Percentiles rank a stretch among this genome's conserved stretches.
phyloP scores from a whole-genome alignment of 2,888 invertebrate genomes.

The Podabrus alpinus region DNA sequence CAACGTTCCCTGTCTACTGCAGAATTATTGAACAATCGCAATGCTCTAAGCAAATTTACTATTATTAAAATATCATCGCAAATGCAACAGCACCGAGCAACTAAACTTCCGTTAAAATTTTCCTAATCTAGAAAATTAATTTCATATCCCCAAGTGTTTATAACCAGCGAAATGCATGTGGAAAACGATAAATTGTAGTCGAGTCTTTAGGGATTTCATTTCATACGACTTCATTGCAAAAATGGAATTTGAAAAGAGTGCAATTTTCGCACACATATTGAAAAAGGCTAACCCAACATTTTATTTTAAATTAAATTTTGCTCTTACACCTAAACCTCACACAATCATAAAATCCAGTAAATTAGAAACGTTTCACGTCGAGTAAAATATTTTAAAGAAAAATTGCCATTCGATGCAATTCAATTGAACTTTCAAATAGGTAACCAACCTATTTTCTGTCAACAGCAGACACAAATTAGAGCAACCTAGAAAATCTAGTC shows the following conservation, averaged over 20 bases:
- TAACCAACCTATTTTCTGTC: constrained; percentile 43
- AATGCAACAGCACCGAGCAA: constrained; percentile 6
- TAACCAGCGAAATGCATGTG: neutral
- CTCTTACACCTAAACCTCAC: neutral
- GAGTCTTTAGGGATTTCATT: constrained; percentile 9
- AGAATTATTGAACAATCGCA: constrained; percentile 34
- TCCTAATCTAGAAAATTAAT: constrained; percentile 38
- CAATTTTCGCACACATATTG: neutral
- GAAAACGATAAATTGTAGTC: neutral
- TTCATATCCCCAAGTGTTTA: constrained; percentile 9
- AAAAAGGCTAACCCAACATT: neutral
- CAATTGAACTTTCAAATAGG: constrained; percentile 28
- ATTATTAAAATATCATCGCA: constrained; percentile 43
- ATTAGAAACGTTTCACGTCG: neutral
- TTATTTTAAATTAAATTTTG: neutral
- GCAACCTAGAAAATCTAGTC: constrained; percentile 49
- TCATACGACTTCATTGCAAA: constrained; percentile 13
- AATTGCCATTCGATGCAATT: neutral
- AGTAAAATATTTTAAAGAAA: neutral
- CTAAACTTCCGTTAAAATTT: constrained; percentile 37
- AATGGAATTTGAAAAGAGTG: constrained; percentile 15
- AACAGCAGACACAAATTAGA: constrained; percentile 49
- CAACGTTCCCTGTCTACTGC: constrained; percentile 23
- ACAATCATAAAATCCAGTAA: neutral
- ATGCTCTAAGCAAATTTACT: constrained; percentile 39